Percentiles rank a stretch among this genome's conserved stretches.
phyloP scores from a whole-genome alignment of 2,797 vertebrate genomes.

The Nannoperca australis region DNA sequence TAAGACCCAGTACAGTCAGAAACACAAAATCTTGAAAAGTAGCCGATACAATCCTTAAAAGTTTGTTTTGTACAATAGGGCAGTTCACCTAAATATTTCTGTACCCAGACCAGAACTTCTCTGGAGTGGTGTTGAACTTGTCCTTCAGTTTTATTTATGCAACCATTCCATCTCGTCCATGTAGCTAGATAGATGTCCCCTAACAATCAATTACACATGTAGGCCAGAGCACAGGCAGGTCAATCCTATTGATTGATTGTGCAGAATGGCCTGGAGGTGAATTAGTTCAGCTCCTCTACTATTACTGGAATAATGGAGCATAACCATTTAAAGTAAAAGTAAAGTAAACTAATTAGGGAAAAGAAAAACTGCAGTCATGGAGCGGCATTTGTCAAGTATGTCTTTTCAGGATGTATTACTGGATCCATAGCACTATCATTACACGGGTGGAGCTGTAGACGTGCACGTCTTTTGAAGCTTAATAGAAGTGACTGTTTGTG shows the following conservation, averaged over 20 bases:
- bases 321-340: not conserved
- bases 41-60: not conserved
- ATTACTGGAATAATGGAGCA: slow-evolving; percentile 26
- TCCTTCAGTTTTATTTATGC: slow-evolving; percentile 1
- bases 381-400: not conserved
- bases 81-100: not conserved
- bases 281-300: slow-evolving; percentile 25
- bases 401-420: slow-evolving; percentile 2
- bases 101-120: not conserved
- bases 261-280: slow-evolving; percentile 22
- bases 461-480: not conserved
- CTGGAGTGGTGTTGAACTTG: slow-evolving; percentile 2
- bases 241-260: slow-evolving; percentile 35
- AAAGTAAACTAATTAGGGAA: slow-evolving; percentile 1
- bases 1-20: not conserved
- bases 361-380: slow-evolving; percentile 1
- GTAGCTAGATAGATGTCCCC: slow-evolving; percentile 13
- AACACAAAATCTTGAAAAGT: not conserved
- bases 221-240: slow-evolving; percentile 34
- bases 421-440: not conserved
- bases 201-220: slow-evolving; percentile 42
- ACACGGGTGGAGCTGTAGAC: not conserved
- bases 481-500: slow-evolving; percentile 14
- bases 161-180: not conserved
- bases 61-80: not conserved